These are phyloP conservation scores for Cheilosia variabilis DNA, from an alignment of 2,888 invertebrate genomes.

Conservation along the genomic window DNA sequence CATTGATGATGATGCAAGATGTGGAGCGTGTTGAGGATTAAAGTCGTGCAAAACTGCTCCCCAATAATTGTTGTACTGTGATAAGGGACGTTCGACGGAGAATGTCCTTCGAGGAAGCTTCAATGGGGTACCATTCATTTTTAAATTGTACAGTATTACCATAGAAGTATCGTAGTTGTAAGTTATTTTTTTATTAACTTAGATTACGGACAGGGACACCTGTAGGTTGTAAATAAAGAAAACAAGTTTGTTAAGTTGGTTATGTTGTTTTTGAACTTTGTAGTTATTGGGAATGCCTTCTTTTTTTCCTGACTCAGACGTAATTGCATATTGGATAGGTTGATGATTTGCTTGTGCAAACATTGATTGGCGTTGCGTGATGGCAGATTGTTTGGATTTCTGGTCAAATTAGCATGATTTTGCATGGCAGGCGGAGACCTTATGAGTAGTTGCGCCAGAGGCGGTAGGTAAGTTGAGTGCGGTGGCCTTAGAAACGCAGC, in stretches of 20 bases:
- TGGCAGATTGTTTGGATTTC: conserved; percentile 17
- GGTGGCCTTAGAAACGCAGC: background rate
- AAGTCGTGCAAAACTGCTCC: conserved; percentile 5
- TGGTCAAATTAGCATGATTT: conserved; percentile 20
- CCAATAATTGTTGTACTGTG: conserved; percentile 59
- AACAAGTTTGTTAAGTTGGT: conserved; percentile 13
- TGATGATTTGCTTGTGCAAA: conserved; percentile 38
- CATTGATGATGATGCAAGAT: conserved; percentile 85
- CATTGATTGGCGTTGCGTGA: conserved; percentile 41
- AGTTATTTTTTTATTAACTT: background rate
- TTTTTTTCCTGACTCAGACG: background rate
- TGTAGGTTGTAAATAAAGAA: conserved; percentile 23
- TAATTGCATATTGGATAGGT: background rate
- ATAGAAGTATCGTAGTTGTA: conserved; percentile 10
- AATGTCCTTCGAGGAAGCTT: conserved; percentile 45
- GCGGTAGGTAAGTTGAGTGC: background rate
- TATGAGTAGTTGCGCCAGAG: conserved; percentile 21
- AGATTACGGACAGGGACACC: conserved; percentile 1
- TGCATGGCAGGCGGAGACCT: conserved; percentile 4
- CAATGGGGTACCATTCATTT: conserved; percentile 39
- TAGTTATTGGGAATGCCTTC: background rate
- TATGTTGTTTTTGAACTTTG: conserved; percentile 17
- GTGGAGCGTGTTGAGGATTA: conserved; percentile 66
- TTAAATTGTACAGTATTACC: conserved; percentile 62
- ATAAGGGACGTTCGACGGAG: conserved; percentile 52